Evolutionary conservation across 2,888 invertebrate species (phyloP).

Genomic region (Macrophya alboannulata): DNA sequence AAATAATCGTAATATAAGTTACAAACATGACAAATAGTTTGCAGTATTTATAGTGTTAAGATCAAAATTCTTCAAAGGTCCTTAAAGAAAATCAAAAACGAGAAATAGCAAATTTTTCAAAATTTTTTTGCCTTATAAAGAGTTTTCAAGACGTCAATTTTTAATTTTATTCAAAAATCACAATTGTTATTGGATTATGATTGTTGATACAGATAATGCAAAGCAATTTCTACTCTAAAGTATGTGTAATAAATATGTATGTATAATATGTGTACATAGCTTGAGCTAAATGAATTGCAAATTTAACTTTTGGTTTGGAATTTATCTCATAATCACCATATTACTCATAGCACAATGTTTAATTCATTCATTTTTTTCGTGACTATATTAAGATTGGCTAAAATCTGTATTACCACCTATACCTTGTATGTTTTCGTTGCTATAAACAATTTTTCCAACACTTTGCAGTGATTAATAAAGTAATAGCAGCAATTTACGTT

Average conservation of each 20-base stretch:
- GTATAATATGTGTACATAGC: not conserved
- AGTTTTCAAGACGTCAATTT: not conserved
- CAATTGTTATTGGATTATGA: not conserved
- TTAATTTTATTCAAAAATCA: not conserved
- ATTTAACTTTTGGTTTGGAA: constrained; percentile 10
- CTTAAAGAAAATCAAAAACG: no score
- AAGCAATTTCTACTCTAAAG: not conserved
- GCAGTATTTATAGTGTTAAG: not conserved
- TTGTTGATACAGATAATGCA: not conserved
- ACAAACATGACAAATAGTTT: constrained; percentile 13
- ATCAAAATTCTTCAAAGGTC: not conserved
- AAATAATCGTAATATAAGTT: constrained; percentile 7
- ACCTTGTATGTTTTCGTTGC: not conserved
- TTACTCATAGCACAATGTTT: constrained; percentile 18
- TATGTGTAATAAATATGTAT: not conserved
- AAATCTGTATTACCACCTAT: not conserved
- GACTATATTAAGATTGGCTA: not conserved
- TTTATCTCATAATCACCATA: constrained; percentile 5
- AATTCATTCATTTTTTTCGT: constrained; percentile 1
- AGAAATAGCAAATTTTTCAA: no score
- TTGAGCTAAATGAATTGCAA: constrained; percentile 18
- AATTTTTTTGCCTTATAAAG: no score
- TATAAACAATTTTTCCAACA: not conserved
- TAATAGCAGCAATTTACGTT: not conserved
- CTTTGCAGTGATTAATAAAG: not conserved